These are phyloP conservation scores for Polydrusus cervinus DNA, from an alignment of 2,888 invertebrate species.

Conservation along the genomic window DNA sequence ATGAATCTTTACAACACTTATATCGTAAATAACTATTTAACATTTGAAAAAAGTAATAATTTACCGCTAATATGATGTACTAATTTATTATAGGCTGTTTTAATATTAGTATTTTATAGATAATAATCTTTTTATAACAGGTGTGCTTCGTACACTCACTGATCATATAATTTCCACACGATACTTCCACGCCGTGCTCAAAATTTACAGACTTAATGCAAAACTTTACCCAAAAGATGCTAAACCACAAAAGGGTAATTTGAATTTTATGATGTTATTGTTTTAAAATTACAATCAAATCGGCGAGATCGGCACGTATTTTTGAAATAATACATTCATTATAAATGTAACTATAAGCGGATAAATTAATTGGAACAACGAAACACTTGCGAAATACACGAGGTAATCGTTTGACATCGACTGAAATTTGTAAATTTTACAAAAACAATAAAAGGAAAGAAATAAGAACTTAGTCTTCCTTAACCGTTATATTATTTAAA, in stretches of 20 bases:
- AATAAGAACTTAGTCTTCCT: no score
- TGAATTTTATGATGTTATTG: conserved; percentile 4
- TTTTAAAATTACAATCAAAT: background rate
- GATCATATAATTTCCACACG: conserved; percentile 7
- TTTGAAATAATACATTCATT: background rate
- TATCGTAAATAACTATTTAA: no score
- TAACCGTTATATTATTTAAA: no score
- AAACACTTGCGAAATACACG: no score
- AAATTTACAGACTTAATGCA: background rate
- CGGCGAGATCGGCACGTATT: background rate
- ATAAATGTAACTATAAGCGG: background rate
- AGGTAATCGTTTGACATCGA: no score
- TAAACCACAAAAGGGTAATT: background rate
- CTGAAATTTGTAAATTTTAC: no score
- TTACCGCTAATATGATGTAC: no score
- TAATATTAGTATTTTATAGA: background rate
- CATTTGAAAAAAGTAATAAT: no score
- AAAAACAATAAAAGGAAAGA: no score
- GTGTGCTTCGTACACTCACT: background rate
- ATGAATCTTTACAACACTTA: no score
- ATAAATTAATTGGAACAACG: no score
- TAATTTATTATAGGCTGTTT: no score
- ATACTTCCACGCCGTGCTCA: conserved; percentile 2
- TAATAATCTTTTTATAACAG: background rate
- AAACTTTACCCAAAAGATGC: background rate